Conservation (phyloP, 1,140 invertebrate species). For the Brachionus angularis region DNA sequence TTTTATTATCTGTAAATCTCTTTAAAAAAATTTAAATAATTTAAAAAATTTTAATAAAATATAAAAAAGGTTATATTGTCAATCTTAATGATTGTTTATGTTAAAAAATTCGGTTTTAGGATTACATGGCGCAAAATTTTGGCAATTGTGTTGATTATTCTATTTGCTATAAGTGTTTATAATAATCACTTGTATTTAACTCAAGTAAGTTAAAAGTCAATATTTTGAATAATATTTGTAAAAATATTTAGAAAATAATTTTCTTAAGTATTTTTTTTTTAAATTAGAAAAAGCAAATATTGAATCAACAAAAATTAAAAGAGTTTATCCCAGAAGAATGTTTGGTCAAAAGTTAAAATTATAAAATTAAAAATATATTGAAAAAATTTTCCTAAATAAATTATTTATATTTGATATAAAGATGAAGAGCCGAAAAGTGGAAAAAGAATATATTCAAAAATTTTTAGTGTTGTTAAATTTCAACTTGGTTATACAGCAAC, state of each 20-base stretch:
- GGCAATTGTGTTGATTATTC: background rate
- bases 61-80: background rate
- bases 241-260: background rate
- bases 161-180: slow-evolving; percentile 12
- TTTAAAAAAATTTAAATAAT: no score
- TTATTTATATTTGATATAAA: background rate
- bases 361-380: background rate
- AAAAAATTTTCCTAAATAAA: background rate
- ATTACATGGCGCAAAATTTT: background rate
- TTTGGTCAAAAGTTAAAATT: background rate
- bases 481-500: slow-evolving; percentile 28
- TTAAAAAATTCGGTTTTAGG: background rate
- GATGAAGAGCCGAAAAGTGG: background rate
- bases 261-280: background rate
- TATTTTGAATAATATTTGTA: background rate
- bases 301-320: slow-evolving; percentile 37
- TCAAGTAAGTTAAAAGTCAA: slow-evolving; percentile 13
- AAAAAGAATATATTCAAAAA: background rate
- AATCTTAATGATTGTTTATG: background rate
- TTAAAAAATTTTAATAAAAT: slow-evolving; percentile 5
- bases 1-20: no score
- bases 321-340: slow-evolving; percentile 31
- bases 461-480: background rate
- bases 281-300: slow-evolving; percentile 29
- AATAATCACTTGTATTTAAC: slow-evolving; percentile 26